phyloP scores from a whole-genome alignment of 2,113 vertebrate species.

The Oreotrochilus melanogaster region DNA sequence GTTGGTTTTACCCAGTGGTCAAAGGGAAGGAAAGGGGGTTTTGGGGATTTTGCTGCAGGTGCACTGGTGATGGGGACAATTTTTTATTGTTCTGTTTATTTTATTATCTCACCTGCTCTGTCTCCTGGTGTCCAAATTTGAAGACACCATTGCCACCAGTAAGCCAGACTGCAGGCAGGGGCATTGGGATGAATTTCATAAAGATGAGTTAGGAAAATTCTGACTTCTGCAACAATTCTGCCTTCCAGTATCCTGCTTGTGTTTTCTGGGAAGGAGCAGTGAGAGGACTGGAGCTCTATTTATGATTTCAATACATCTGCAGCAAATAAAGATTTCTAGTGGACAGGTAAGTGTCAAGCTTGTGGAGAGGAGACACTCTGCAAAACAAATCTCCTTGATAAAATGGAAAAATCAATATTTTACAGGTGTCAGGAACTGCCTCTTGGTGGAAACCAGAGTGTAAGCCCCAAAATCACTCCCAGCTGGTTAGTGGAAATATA shows the following conservation, averaged over 20 bases:
- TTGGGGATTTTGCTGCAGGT: not conserved
- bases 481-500: accelerated
- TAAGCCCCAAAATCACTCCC: not conserved
- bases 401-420: not conserved
- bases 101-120: not conserved
- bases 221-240: not conserved
- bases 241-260: not conserved
- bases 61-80: not conserved
- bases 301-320: not conserved
- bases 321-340: not conserved
- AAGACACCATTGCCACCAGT: not conserved
- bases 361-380: not conserved
- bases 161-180: not conserved
- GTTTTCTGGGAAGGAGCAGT: not conserved
- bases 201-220: not conserved
- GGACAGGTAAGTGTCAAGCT: not conserved
- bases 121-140: not conserved
- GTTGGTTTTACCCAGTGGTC: not conserved
- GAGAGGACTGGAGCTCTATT: not conserved
- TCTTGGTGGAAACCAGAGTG: not conserved
- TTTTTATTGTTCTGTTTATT: not conserved
- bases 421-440: not conserved
- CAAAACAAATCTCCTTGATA: not conserved
- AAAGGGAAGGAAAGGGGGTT: not conserved
- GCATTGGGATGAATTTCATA: accelerated